Percentiles rank a stretch among this genome's conserved stretches.
Conservation (phyloP, 2,797 vertebrate genomes). For the Hoplostethus atlanticus region DNA sequence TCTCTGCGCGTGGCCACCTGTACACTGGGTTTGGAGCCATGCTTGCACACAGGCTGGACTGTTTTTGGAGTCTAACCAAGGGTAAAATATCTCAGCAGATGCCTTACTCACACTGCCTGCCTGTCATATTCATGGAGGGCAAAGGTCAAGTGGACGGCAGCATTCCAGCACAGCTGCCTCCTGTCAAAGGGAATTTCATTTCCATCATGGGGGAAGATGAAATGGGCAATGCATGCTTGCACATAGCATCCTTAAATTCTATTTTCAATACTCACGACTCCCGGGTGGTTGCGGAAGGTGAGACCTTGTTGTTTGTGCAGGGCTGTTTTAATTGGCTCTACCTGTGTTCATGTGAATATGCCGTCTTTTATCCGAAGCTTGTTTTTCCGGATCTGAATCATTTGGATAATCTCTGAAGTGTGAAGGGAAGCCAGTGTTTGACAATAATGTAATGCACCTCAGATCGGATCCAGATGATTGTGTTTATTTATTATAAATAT, state of each 20-base stretch:
- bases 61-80: slow-evolving; percentile 53
- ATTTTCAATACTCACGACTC: slow-evolving; percentile 26
- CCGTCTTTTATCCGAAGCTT: slow-evolving; percentile 21
- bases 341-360: slow-evolving; percentile 16
- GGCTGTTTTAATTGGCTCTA: slow-evolving; percentile 39
- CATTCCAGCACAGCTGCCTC: slow-evolving; percentile 59
- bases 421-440: slow-evolving; percentile 23
- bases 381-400: slow-evolving; percentile 27
- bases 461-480: slow-evolving; percentile 26
- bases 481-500: slow-evolving; percentile 14
- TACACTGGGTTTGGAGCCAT: slow-evolving; percentile 10
- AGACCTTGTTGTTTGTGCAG: slow-evolving; percentile 31
- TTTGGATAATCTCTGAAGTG: slow-evolving; percentile 16
- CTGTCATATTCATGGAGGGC: slow-evolving; percentile 57
- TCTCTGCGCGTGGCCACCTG: slow-evolving; percentile 16
- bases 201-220: slow-evolving; percentile 53
- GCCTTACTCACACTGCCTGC: slow-evolving; percentile 36
- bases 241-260: slow-evolving; percentile 22
- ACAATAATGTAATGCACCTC: slow-evolving; percentile 12
- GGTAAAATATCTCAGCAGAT: slow-evolving; percentile 62
- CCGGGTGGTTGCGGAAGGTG: slow-evolving; percentile 1
- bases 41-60: slow-evolving; percentile 14
- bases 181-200: slow-evolving; percentile 61
- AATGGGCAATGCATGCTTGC: slow-evolving; percentile 28
- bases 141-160: slow-evolving; percentile 61